Evolutionary conservation across 1,140 invertebrate genomes (phyloP).

Genomic region (Halictus rubicundus): DNA sequence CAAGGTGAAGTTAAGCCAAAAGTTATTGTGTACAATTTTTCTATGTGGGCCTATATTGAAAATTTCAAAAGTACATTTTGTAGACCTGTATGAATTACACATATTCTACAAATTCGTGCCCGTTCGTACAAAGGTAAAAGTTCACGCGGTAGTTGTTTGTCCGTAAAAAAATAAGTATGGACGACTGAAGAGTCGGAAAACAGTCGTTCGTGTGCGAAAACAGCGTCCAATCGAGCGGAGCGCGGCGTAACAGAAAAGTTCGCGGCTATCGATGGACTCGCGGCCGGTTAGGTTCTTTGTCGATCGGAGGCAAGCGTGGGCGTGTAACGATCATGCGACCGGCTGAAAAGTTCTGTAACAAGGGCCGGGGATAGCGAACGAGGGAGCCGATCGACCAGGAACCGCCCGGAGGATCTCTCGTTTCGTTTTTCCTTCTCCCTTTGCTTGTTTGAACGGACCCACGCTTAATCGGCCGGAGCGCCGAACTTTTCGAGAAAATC

Average conservation of each 20-base stretch:
- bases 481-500: neutral
- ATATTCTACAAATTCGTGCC: no score
- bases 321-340: slow-evolving; percentile 35
- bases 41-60: no score
- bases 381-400: slow-evolving; percentile 19
- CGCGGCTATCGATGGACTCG: neutral
- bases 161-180: no score
- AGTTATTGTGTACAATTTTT: no score
- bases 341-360: slow-evolving; percentile 40
- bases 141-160: no score
- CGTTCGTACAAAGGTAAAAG: no score
- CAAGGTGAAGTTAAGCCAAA: no score
- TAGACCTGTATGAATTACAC: no score
- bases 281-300: neutral
- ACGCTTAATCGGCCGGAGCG: neutral
- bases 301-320: slow-evolving; percentile 23
- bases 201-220: neutral
- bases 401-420: slow-evolving; percentile 17
- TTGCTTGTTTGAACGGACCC: neutral
- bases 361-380: slow-evolving; percentile 19
- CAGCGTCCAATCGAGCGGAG: neutral
- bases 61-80: no score
- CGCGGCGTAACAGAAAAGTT: no score
- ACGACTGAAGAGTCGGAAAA: no score
- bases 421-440: slow-evolving; percentile 1